Conservation (phyloP, 2,888 invertebrate species). For the Cerceris rybyensis region DNA sequence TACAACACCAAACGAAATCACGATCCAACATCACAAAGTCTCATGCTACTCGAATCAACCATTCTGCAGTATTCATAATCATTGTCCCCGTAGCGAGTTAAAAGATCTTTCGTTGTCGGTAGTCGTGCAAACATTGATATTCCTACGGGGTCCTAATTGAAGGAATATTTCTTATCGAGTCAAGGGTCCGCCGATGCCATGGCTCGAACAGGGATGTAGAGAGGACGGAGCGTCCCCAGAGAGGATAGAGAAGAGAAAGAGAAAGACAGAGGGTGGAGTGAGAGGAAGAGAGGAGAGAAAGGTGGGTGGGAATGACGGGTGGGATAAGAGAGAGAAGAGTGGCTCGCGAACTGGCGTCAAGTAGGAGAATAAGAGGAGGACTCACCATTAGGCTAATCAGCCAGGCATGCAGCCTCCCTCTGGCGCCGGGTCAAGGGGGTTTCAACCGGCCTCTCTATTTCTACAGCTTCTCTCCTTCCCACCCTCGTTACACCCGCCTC, state of each 20-base stretch:
- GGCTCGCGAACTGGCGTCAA: constrained; percentile 79
- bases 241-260: constrained; percentile 24
- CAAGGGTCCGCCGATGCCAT: constrained; percentile 65
- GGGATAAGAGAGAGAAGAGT: constrained; percentile 61
- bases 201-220: constrained; percentile 50
- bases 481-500: constrained; percentile 52
- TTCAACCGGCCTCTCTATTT: constrained; percentile 72
- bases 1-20: no score
- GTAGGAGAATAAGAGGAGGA: constrained; percentile 77
- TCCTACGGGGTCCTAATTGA: constrained; percentile 73
- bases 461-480: constrained; percentile 62
- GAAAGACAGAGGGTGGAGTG: constrained; percentile 15
- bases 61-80: constrained; percentile 5
- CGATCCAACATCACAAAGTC: no score
- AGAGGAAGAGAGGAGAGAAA: constrained; percentile 42
- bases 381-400: constrained; percentile 81
- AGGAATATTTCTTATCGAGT: constrained; percentile 76
- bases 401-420: constrained; percentile 75
- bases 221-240: constrained; percentile 49
- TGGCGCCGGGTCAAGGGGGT: constrained; percentile 75
- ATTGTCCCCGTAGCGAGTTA: constrained; percentile 33
- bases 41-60: no score
- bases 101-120: constrained; percentile 39
- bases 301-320: constrained; percentile 37
- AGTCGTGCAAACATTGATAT: constrained; percentile 68